These are phyloP conservation scores for Ceratina calcarata DNA, from an alignment of 1,140 invertebrate species.

Conservation along the genomic window DNA sequence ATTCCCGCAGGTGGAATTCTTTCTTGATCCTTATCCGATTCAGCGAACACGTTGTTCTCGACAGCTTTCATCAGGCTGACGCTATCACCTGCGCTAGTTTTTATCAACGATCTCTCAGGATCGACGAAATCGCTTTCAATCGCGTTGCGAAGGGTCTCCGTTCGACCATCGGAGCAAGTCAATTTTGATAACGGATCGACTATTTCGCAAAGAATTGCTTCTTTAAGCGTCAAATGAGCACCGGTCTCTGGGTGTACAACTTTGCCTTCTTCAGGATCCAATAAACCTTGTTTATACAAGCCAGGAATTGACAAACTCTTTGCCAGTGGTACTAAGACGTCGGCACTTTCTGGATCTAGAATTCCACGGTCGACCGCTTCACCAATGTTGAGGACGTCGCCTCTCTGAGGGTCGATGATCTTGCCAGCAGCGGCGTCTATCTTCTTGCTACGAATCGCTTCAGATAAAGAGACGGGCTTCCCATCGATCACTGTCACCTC, in stretches of 20 bases:
- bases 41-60: constrained; percentile 84
- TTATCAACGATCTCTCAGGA: constrained; percentile 86
- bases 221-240: constrained; percentile 85
- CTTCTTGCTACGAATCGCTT: constrained; percentile 88
- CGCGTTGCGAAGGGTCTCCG: constrained; percentile 89
- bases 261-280: constrained; percentile 88
- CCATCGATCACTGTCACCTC: constrained; percentile 77
- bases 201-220: constrained; percentile 93
- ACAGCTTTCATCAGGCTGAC: constrained; percentile 88
- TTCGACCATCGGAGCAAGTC: constrained; percentile 81
- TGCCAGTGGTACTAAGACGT: constrained; percentile 90
- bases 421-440: constrained; percentile 88
- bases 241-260: constrained; percentile 96
- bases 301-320: constrained; percentile 90
- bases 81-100: constrained; percentile 82
- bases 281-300: constrained; percentile 90
- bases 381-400: constrained; percentile 88
- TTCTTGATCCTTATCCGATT: constrained; percentile 52
- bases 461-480: constrained; percentile 80
- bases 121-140: constrained; percentile 89
- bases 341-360: constrained; percentile 88
- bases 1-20: constrained; percentile 84
- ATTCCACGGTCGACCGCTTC: constrained; percentile 93
- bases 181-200: constrained; percentile 87
- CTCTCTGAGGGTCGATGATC: constrained; percentile 91